These are phyloP conservation scores for Isoperla grammatica DNA, from an alignment of 2,888 invertebrate species.

Conservation along the genomic window DNA sequence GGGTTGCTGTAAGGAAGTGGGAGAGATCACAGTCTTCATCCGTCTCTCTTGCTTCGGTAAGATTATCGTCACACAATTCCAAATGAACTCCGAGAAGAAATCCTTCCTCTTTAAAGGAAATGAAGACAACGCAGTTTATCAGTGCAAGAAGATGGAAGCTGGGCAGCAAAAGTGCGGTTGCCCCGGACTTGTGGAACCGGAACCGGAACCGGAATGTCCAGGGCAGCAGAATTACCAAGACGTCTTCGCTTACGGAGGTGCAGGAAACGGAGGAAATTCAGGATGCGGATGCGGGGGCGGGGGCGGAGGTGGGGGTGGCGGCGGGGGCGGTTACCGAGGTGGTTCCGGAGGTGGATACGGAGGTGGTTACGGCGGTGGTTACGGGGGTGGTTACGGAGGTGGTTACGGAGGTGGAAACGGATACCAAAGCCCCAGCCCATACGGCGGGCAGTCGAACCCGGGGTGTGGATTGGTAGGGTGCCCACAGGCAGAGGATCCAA, in stretches of 20 bases:
- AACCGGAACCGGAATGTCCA: background rate
- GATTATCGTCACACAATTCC: slow-evolving; percentile 24
- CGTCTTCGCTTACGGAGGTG: background rate
- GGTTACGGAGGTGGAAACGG: background rate
- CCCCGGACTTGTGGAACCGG: background rate
- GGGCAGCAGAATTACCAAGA: background rate
- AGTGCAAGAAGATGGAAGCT: slow-evolving; percentile 19
- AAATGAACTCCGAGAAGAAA: slow-evolving; percentile 20
- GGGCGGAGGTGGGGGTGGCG: background rate
- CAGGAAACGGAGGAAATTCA: background rate
- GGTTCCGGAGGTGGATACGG: background rate
- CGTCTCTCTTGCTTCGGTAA: slow-evolving; percentile 25
- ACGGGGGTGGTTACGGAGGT: background rate
- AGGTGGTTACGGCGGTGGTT: background rate
- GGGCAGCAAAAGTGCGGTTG: slow-evolving; percentile 10
- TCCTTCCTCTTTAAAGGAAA: slow-evolving; percentile 22
- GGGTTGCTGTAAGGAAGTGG: slow-evolving; percentile 11
- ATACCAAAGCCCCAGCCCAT: background rate
- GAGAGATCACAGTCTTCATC: slow-evolving; percentile 21
- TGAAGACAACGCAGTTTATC: slow-evolving; percentile 10
- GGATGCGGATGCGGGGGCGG: background rate
- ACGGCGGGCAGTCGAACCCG: background rate
- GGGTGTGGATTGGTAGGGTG: too few relatives aligned
- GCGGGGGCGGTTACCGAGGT: too few relatives aligned
- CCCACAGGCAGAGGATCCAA: background rate